phyloP scores from a whole-genome alignment of 2,797 vertebrate genomes.

The Syncerus caffer region DNA sequence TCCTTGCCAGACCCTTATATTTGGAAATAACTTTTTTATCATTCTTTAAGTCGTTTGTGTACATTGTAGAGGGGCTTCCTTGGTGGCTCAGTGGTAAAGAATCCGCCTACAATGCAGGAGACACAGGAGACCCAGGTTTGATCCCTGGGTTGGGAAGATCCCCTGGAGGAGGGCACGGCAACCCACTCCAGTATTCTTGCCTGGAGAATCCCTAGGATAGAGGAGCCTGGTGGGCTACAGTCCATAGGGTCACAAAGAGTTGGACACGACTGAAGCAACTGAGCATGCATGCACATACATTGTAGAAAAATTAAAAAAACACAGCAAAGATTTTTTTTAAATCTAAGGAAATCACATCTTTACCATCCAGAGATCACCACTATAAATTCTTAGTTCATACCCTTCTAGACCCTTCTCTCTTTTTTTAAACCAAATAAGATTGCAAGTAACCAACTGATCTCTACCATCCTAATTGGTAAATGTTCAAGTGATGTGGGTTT shows the following conservation, averaged over 20 bases:
- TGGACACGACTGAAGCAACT: not conserved
- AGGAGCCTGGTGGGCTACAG: not conserved
- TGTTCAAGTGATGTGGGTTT: not conserved
- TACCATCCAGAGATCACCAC: not conserved
- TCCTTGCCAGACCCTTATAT: slow-evolving; percentile 34
- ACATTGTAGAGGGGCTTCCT: not conserved
- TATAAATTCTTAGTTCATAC: slow-evolving; percentile 30
- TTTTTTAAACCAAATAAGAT: slow-evolving; percentile 8
- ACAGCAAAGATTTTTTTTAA: not conserved
- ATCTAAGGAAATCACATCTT: slow-evolving; percentile 14
- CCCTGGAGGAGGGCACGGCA: not conserved
- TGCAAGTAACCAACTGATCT: not conserved
- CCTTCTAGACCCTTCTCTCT: not conserved
- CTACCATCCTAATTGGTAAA: not conserved
- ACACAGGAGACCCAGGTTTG: not conserved
- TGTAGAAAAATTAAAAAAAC: not conserved
- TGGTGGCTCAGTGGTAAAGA: not conserved
- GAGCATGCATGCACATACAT: not conserved
- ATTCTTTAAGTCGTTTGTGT: not conserved
- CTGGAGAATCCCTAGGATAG: not conserved
- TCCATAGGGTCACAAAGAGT: not conserved
- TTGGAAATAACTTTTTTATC: slow-evolving; percentile 14
- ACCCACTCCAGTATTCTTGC: not conserved
- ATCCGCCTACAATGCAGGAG: not conserved
- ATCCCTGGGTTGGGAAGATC: not conserved